These are phyloP conservation scores for Lepidonotus clava DNA, from an alignment of 2,888 invertebrate species.

Conservation along the genomic window DNA sequence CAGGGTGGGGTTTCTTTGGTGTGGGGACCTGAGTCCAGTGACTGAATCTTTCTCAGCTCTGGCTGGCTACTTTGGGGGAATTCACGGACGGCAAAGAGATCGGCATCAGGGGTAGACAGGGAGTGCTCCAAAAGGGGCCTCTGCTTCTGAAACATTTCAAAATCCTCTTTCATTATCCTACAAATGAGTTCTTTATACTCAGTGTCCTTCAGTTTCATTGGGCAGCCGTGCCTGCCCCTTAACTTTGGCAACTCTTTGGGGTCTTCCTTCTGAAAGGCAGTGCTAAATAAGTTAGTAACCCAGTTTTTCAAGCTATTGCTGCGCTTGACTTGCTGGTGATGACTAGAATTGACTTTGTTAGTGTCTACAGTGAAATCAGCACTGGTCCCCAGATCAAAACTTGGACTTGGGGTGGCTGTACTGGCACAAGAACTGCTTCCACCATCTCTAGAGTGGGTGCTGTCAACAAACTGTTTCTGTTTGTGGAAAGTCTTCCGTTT, in stretches of 20 bases:
- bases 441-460: conserved; percentile 5
- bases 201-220: conserved; percentile 39
- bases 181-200: conserved; percentile 57
- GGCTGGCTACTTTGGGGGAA: conserved; percentile 62
- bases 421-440: conserved; percentile 26
- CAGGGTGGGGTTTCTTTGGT: background rate
- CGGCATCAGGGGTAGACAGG: conserved; percentile 41
- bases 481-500: conserved; percentile 16
- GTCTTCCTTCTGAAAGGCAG: background rate
- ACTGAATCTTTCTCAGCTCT: background rate
- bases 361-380: background rate
- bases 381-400: background rate
- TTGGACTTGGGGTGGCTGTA: background rate
- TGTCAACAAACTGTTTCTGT: background rate
- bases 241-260: background rate
- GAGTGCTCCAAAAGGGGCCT: conserved; percentile 54
- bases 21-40: background rate
- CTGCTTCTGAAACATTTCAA: conserved; percentile 33
- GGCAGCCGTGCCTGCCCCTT: background rate
- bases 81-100: conserved; percentile 61
- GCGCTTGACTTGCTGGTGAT: background rate
- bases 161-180: conserved; percentile 58
- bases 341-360: background rate
- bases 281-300: background rate
- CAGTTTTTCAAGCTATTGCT: conserved; percentile 6